phyloP scores from a whole-genome alignment of 2,113 vertebrate species.

The Gymnarchus niloticus region DNA sequence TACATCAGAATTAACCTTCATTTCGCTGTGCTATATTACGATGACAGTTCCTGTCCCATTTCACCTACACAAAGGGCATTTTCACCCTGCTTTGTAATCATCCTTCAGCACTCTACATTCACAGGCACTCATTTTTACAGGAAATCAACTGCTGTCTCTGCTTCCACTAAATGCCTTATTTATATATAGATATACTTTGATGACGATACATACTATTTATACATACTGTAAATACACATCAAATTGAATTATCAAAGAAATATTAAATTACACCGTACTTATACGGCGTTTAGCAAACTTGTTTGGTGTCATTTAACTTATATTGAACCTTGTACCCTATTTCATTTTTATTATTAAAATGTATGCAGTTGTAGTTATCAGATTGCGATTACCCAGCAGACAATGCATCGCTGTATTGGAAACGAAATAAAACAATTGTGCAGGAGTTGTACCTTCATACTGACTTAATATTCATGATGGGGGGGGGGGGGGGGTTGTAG shows the following conservation, averaged over 20 bases:
- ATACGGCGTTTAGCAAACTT: not conserved
- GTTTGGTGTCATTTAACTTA: not conserved
- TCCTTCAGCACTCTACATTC: slow-evolving; percentile 94
- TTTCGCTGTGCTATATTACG: slow-evolving; percentile 99
- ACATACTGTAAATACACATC: not conserved
- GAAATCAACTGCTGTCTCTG: slow-evolving; percentile 91
- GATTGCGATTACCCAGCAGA: not conserved
- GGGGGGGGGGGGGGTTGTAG: not conserved
- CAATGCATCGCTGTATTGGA: not conserved
- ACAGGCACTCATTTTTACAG: slow-evolving; percentile 99
- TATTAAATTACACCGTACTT: not conserved
- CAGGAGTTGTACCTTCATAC: not conserved
- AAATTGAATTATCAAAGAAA: not conserved
- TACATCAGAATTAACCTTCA: slow-evolving; percentile 99
- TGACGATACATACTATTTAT: slow-evolving; percentile 31
- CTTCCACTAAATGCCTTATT: slow-evolving; percentile 29
- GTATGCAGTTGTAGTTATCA: not conserved
- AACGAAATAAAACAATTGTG: not conserved
- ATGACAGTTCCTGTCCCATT: slow-evolving; percentile 99
- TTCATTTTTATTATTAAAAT: not conserved
- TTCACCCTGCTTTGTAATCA: slow-evolving; percentile 88
- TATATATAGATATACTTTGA: not conserved
- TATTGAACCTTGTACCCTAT: not conserved
- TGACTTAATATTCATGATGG: not conserved
- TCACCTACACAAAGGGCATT: slow-evolving; percentile 99